Percentiles rank a stretch among this genome's conserved stretches.
These are phyloP conservation scores for Schizothorax lantsangensis DNA, from an alignment of 2,797 vertebrate species.

Conservation along the genomic window DNA sequence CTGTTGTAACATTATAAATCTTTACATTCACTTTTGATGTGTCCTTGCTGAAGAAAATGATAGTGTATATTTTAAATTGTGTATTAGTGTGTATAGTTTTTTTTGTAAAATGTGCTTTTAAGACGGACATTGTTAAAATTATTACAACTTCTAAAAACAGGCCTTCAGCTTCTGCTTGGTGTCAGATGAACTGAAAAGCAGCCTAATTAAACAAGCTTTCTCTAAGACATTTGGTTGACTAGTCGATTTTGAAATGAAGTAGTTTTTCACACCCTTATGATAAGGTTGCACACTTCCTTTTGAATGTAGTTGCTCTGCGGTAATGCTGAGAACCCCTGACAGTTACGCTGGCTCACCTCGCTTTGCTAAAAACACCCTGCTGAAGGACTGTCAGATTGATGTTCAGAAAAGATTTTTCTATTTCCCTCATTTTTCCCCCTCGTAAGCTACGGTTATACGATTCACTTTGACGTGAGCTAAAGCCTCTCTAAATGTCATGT, in stretches of 20 bases:
- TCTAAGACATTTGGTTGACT: not conserved
- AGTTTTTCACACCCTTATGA: not conserved
- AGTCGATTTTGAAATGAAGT: not conserved
- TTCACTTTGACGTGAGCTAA: constrained; percentile 26
- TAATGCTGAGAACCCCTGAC: constrained; percentile 20
- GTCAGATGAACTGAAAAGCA: not conserved
- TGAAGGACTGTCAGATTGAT: constrained; percentile 51
- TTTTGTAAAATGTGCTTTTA: not conserved
- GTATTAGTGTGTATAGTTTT: too few relatives aligned
- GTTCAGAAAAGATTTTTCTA: constrained; percentile 46
- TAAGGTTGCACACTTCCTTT: not conserved
- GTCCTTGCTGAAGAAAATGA: not conserved
- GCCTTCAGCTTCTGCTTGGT: not conserved
- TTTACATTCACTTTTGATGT: not conserved
- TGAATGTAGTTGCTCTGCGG: not conserved
- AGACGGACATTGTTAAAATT: not conserved
- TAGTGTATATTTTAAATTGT: too few relatives aligned
- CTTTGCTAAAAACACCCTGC: constrained; percentile 22
- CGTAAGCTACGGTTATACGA: constrained; percentile 15
- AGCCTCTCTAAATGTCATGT: constrained; percentile 28
- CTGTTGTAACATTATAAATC: too few relatives aligned
- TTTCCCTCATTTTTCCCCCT: constrained; percentile 16
- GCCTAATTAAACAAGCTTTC: not conserved
- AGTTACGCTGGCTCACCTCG: constrained; percentile 21
- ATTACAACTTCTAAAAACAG: not conserved